phyloP scores from a whole-genome alignment of 1,140 invertebrate genomes.

The Formica exsecta region DNA sequence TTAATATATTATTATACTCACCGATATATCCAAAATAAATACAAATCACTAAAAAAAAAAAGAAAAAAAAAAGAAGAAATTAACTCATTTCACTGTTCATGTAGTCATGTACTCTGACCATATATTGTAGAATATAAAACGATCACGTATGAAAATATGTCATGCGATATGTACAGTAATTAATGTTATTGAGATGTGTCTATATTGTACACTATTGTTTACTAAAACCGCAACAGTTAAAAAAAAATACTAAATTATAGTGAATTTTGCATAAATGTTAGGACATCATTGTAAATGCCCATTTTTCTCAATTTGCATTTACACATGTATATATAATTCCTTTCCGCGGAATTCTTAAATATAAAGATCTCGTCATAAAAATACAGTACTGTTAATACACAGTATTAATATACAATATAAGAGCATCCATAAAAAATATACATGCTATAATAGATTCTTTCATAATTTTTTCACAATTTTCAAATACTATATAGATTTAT shows the following conservation, averaged over 20 bases:
- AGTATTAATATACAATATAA: background rate
- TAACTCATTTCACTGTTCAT: background rate
- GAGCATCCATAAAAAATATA: background rate
- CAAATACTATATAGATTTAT: background rate
- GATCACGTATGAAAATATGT: background rate
- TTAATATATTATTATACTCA: constrained; percentile 38
- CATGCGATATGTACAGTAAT: too few relatives aligned
- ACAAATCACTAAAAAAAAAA: constrained; percentile 16
- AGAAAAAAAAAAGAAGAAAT: constrained; percentile 18
- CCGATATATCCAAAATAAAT: constrained; percentile 22
- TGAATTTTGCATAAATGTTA: background rate
- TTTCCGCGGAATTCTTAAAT: background rate
- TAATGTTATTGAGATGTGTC: too few relatives aligned
- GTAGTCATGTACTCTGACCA: background rate
- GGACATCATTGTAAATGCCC: background rate
- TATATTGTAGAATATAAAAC: constrained; percentile 6
- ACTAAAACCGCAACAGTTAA: constrained; percentile 1
- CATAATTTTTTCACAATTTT: background rate
- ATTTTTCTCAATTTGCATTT: constrained; percentile 6
- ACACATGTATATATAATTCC: background rate
- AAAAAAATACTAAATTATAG: background rate
- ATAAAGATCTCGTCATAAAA: constrained; percentile 9
- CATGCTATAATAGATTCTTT: too few relatives aligned
- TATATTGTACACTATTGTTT: constrained; percentile 13
- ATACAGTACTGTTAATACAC: background rate